Evolutionary conservation across 2,888 invertebrate genomes (phyloP).

Genomic region (Willowsia nigromaculata): DNA sequence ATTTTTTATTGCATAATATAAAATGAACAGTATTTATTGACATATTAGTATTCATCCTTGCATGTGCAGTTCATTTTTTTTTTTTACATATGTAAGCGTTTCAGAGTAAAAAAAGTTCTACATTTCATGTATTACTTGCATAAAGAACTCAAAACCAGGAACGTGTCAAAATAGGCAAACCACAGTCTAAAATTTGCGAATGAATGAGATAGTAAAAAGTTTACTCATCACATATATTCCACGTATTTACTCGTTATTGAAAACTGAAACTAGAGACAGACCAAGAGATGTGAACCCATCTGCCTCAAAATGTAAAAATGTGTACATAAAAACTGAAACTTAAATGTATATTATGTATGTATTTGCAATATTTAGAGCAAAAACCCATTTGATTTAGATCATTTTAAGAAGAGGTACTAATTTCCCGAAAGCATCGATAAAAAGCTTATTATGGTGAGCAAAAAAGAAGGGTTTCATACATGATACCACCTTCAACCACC

Average conservation of each 20-base stretch:
- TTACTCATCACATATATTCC: too few relatives aligned
- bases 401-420: not conserved
- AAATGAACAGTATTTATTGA: too few relatives aligned
- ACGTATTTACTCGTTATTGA: too few relatives aligned
- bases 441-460: not conserved
- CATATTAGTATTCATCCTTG: not conserved
- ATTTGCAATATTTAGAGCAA: not conserved
- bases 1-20: not conserved
- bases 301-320: not conserved
- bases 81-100: too few relatives aligned
- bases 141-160: too few relatives aligned
- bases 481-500: not conserved
- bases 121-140: too few relatives aligned
- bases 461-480: not conserved
- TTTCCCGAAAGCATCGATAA: not conserved
- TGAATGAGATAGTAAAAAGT: too few relatives aligned
- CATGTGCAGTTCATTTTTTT: not conserved
- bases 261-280: not conserved
- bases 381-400: not conserved
- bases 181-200: too few relatives aligned
- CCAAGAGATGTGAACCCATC: too few relatives aligned
- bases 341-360: not conserved
- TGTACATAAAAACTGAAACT: not conserved
- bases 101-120: too few relatives aligned
- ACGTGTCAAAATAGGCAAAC: too few relatives aligned